phyloP scores from a whole-genome alignment of 2,113 vertebrate species.

The Cyprinodon variegatus region DNA sequence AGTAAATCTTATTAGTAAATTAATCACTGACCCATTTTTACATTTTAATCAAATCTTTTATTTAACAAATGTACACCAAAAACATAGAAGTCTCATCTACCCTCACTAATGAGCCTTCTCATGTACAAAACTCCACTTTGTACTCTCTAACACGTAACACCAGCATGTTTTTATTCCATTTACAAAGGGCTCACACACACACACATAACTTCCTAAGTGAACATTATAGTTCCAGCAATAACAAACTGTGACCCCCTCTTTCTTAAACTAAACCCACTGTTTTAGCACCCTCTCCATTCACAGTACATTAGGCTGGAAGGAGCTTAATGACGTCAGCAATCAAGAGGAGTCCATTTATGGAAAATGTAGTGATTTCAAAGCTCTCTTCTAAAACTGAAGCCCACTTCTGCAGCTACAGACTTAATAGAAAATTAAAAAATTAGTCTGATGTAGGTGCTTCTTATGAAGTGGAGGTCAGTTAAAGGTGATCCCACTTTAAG shows the following conservation, averaged over 20 bases:
- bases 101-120: conserved; percentile 51
- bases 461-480: not conserved
- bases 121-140: conserved; percentile 52
- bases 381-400: not conserved
- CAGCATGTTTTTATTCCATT: conserved; percentile 25
- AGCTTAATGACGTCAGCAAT: not conserved
- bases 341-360: too few species aligned
- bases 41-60: conserved; percentile 65
- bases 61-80: conserved; percentile 78
- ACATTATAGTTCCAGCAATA: conserved; percentile 13
- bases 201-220: conserved; percentile 34
- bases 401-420: not conserved
- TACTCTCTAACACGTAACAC: conserved; percentile 45
- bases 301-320: not conserved
- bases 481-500: not conserved
- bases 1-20: not conserved
- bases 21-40: not conserved
- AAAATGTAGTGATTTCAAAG: not conserved
- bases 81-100: conserved; percentile 46
- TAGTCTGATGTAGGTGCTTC: not conserved
- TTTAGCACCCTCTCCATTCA: not conserved
- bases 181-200: conserved; percentile 7
- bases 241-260: conserved; percentile 3
- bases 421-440: not conserved
- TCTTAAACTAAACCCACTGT: not conserved